Conservation (phyloP, 2,888 invertebrate species). For the Tenodera sinensis region DNA sequence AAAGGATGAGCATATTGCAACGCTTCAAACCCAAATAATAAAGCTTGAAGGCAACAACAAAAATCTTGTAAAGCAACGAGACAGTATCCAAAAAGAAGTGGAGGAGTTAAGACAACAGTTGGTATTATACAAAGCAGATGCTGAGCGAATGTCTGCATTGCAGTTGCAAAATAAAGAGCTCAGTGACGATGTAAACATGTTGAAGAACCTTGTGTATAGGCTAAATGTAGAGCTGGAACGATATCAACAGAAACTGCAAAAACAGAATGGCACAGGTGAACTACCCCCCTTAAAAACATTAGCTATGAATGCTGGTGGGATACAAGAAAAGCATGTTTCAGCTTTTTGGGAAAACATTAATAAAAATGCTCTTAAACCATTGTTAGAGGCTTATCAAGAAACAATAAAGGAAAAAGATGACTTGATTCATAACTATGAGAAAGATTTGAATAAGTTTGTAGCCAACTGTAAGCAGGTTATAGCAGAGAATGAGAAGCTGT, state of each 20-base stretch:
- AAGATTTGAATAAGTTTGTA: conserved; percentile 66
- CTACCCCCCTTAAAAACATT: neutral
- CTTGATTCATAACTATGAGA: conserved; percentile 65
- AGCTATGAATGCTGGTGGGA: neutral
- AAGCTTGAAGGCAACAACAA: conserved; percentile 5
- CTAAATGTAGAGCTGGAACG: conserved; percentile 72
- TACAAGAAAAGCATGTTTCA: conserved; percentile 28
- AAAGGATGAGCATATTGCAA: conserved; percentile 57
- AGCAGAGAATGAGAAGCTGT: conserved; percentile 64
- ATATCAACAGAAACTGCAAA: conserved; percentile 68
- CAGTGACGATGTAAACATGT: conserved; percentile 64
- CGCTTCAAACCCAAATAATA: conserved; percentile 48
- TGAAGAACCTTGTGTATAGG: conserved; percentile 75
- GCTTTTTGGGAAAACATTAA: conserved; percentile 16
- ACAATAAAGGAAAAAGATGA: conserved; percentile 71
- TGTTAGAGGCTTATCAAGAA: conserved; percentile 76
- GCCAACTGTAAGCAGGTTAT: conserved; percentile 68
- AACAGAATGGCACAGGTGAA: conserved; percentile 18
- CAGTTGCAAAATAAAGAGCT: conserved; percentile 51
- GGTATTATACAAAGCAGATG: neutral
- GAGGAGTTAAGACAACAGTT: neutral
- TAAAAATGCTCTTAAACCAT: conserved; percentile 47
- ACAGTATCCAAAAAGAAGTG: neutral
- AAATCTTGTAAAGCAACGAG: conserved; percentile 14
- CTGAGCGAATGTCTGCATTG: neutral